phyloP scores from a whole-genome alignment of 2,113 vertebrate species.

The Balaeniceps rex region DNA sequence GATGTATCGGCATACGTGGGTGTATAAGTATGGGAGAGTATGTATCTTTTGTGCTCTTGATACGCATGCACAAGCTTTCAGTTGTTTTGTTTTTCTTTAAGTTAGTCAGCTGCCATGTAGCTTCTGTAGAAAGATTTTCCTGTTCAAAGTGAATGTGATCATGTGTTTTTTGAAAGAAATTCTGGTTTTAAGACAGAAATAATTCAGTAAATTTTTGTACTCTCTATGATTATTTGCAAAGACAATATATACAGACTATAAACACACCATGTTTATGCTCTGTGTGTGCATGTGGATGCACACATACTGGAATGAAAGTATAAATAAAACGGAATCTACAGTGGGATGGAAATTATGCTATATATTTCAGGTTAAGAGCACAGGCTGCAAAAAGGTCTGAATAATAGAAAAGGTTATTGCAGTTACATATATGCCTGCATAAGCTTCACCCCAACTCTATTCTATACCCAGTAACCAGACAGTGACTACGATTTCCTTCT shows the following conservation, averaged over 20 bases:
- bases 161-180: not conserved
- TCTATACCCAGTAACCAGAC: not conserved
- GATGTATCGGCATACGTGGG: not conserved
- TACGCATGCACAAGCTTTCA: not conserved
- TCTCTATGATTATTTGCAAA: not conserved
- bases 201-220: not conserved
- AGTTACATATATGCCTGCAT: not conserved
- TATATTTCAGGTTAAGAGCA: not conserved
- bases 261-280: not conserved
- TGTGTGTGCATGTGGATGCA: not conserved
- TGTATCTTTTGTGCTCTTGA: not conserved
- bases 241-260: not conserved
- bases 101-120: not conserved
- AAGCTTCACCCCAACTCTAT: not conserved
- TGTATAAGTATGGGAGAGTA: not conserved
- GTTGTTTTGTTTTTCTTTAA: not conserved
- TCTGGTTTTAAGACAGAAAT: not conserved
- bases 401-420: not conserved
- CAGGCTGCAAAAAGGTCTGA: not conserved
- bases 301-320: not conserved
- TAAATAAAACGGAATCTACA: not conserved
- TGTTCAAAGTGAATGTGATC: not conserved
- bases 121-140: not conserved
- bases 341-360: not conserved
- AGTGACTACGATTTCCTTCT: not conserved